Conservation (phyloP, 1,140 invertebrate genomes). For the Bombus breviceps region DNA sequence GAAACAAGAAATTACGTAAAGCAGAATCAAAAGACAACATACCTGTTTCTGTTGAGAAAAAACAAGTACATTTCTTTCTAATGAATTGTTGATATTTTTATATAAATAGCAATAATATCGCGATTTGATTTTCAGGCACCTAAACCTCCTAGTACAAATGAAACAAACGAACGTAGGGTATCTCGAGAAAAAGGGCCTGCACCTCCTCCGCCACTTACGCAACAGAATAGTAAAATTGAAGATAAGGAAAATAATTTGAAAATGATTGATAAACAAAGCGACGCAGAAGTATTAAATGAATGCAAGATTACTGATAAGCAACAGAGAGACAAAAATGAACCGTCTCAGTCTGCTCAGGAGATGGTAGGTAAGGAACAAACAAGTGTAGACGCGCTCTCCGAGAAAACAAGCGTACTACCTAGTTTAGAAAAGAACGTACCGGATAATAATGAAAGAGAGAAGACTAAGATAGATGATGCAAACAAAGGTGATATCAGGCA, state of each 20-base stretch:
- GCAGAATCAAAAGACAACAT: conserved; percentile 81
- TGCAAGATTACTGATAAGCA: conserved; percentile 48
- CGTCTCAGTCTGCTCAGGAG: conserved; percentile 23
- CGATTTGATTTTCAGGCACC: conserved; percentile 74
- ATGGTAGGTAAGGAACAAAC: conserved; percentile 30
- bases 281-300: conserved; percentile 59
- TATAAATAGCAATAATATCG: neutral
- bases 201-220: conserved; percentile 80
- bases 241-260: conserved; percentile 73
- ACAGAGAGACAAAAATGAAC: conserved; percentile 30
- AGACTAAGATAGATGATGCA: conserved; percentile 58
- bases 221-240: conserved; percentile 75
- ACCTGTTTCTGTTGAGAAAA: conserved; percentile 81
- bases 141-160: conserved; percentile 78
- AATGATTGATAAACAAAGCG: conserved; percentile 59
- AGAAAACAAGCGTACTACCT: conserved; percentile 35
- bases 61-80: conserved; percentile 76
- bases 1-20: conserved; percentile 82
- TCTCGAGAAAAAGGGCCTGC: conserved; percentile 84
- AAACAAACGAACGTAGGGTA: conserved; percentile 75
- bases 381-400: conserved; percentile 33
- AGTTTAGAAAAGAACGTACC: conserved; percentile 50
- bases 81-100: neutral
- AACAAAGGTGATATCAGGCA: conserved; percentile 69
- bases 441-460: conserved; percentile 40